These are phyloP conservation scores for Garrulus glandarius DNA, from an alignment of 2,797 vertebrate species.

Conservation along the genomic window DNA sequence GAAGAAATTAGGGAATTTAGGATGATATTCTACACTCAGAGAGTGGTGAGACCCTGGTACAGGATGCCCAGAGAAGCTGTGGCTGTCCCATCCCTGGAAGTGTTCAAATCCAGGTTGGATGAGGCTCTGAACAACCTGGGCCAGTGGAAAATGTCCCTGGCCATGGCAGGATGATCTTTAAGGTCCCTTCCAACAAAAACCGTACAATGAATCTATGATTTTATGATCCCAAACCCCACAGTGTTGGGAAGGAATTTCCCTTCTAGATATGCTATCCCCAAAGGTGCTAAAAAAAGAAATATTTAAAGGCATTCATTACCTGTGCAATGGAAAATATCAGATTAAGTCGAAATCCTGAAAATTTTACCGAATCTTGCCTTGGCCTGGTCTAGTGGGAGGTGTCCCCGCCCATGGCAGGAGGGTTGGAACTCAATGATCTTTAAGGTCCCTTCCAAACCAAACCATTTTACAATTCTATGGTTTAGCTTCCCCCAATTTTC, in stretches of 20 bases:
- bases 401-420: neutral
- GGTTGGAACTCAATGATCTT: neutral
- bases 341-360: neutral
- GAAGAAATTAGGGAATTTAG: neutral
- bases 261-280: neutral
- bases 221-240: neutral
- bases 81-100: neutral
- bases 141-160: neutral
- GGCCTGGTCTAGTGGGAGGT: neutral
- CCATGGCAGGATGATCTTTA: neutral
- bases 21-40: neutral
- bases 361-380: neutral
- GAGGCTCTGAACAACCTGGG: neutral
- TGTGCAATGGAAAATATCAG: neutral
- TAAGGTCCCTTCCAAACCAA: neutral
- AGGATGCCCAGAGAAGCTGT: neutral
- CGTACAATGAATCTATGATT: neutral
- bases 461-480: accelerated
- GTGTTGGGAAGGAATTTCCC: neutral
- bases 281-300: neutral
- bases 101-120: neutral
- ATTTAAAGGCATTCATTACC: neutral
- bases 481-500: neutral
- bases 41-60: neutral
- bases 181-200: neutral